Evolutionary conservation across 2,888 invertebrate genomes (phyloP), one percentile per base, ranked within the genome.

Genomic region (Agriotes lineatus): DNA sequence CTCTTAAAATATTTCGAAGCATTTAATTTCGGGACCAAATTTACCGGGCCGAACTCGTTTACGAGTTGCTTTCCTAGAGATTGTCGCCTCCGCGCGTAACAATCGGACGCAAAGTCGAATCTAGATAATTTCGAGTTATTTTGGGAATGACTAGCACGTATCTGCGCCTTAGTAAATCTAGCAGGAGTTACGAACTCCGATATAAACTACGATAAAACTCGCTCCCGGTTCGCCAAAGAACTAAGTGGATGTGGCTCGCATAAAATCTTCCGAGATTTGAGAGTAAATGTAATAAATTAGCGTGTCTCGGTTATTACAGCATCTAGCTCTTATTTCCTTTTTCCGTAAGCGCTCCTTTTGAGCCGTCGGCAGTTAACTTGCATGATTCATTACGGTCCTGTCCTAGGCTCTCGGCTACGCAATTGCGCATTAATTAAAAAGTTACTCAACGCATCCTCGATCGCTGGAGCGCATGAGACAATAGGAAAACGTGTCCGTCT

Each of bases 141-240:
- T 57, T 22, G 37, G 2, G 39, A 35, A 61, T 48, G 30, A 19
- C 48, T 20, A 20, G 37, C 50, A 61, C 48, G 59, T 50, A 37
- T 54, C 37, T 39, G 19, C 25, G 54, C 52, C 16, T 52, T 62
- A 50, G 37, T 59, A 42, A 59, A 59, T 65, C 44, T 50, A 50
- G 19, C 25, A 50, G 30, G 48, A 65, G 42, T 58, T 59, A 59
- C 50, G 48, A 65, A 65, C 45, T 65, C 59, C 50, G 52, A 59
- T 58, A 59, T 59, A 65, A 65, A 57, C 65, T 65, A 52, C 42
- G 58, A 61, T 61, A 61, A 61, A 61, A 61, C 61, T 61, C 39
- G 62, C 54, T 50, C 25, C 16, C 52, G 54, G 16, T 62, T 62
- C 12, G 30, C 39, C 54, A 37, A 61, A 50, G 50, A 61, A 59